A percentile compares a stretch with the other conserved stretches of the same genome.
Conservation (phyloP, 2,888 invertebrate species). For the Endomychus coccineus region DNA sequence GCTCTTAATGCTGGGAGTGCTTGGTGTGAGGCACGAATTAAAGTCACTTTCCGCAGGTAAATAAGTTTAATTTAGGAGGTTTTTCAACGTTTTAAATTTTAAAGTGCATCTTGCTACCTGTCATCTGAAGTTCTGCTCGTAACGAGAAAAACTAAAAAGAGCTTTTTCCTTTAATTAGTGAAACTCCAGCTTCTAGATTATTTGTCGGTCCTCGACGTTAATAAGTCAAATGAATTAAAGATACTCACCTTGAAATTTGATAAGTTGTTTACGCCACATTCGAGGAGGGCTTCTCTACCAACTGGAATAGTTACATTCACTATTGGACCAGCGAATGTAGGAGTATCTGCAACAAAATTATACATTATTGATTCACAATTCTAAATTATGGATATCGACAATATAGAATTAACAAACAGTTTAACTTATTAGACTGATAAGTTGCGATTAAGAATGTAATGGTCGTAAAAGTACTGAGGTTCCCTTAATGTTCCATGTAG, state of each 20-base stretch:
- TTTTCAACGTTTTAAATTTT: conserved; percentile 25
- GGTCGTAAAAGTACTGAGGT: too few relatives aligned
- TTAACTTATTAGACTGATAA: too few relatives aligned
- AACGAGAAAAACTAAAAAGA: conserved; percentile 9
- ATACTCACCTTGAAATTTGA: conserved; percentile 80
- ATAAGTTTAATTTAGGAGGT: conserved; percentile 37
- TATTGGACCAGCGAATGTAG: conserved; percentile 75
- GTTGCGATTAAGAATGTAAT: too few relatives aligned
- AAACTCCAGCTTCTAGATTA: conserved; percentile 15
- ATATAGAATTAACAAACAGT: too few relatives aligned
- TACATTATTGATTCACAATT: too few relatives aligned
- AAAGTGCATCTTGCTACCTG: conserved; percentile 24
- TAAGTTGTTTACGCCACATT: conserved; percentile 76
- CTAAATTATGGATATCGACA: too few relatives aligned
- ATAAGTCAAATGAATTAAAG: conserved; percentile 25
- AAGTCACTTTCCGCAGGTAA: conserved; percentile 30
- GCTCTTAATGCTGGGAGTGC: conserved; percentile 8
- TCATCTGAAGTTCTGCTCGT: conserved; percentile 25
- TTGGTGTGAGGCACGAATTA: conserved; percentile 11
- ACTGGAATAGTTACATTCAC: conserved; percentile 75
- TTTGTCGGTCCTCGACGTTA: conserved; percentile 18
- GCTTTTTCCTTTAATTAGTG: conserved; percentile 22
- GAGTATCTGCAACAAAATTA: conserved; percentile 59
- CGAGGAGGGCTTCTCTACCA: conserved; percentile 72
- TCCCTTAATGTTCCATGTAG: too few relatives aligned